Base-by-base conservation (phyloP, 1,140 invertebrate genomes). In the Lysiphlebus fabarum region DNA sequence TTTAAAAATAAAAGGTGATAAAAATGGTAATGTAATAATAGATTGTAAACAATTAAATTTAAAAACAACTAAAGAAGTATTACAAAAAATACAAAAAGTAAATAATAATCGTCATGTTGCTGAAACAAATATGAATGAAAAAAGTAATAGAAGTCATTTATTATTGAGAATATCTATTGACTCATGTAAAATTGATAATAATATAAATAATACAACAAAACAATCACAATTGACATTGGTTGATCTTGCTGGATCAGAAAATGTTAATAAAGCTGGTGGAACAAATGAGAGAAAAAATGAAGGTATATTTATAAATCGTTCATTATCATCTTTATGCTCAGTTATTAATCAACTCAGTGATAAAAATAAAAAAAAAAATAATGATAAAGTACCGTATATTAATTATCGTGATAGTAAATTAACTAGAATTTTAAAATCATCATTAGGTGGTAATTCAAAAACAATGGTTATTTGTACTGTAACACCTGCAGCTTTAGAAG, bases 381-480 rank as follows among this genome's bases (percentile, higher is more conserved):
- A 38, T 10, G 38, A n/a, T 9, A n/a, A 6, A n/a, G 2, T 14
- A n/a, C 83, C 82, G 53, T 85, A 77, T 71, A 81, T 91, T 1
- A 91, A 85, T 65, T 94, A 88, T 71, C 82, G 92, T 11, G 90
- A 94, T 62, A 92, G 90, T 40, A 95, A 93, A 74, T 76, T 95
- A 4, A 95, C 92, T 0, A 82, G 91, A 47, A 85, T 96, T 26
- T 73, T 96, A 5, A 87, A 93, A 70, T 85, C 87, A 57, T 93
- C 92, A 0, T 75, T 96, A 6, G 90, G 91, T 40, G 93, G 93
- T 0, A 95, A 95, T 78, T 87, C 92, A 0, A 87, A 88, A 69
- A 95, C 92, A 0, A 83, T 87, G n/a, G 90, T 96, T 51, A 91
- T 96, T 42, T 92, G 90, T 64, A 87, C 88, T 0, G 82, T 93